These are phyloP conservation scores for Rhynchomys soricoides DNA, from an alignment of 2,113 vertebrate species.

Conservation along the genomic window DNA sequence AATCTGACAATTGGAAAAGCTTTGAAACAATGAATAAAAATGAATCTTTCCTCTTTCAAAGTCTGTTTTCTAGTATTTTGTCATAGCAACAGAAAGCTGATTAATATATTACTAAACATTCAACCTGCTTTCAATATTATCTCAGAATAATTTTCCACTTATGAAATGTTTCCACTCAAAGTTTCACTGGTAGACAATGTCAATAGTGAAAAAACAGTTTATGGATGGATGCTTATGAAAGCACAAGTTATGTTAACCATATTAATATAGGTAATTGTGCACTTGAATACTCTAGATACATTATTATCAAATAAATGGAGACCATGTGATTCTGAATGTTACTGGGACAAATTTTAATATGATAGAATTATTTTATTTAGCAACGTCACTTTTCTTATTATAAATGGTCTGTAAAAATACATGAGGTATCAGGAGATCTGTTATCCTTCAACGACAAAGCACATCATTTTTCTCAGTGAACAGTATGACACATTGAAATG, in stretches of 20 bases:
- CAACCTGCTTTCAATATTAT: conserved; percentile 53
- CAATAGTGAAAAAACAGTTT: conserved; percentile 13
- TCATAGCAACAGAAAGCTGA: not conserved
- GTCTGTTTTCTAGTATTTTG: not conserved
- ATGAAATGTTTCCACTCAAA: conserved; percentile 47
- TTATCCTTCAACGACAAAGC: not conserved
- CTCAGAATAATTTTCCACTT: conserved; percentile 15
- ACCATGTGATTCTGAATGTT: not conserved
- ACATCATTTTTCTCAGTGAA: not conserved
- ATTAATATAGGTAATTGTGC: not conserved
- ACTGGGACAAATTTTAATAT: not conserved
- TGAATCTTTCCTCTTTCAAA: not conserved
- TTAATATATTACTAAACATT: not conserved
- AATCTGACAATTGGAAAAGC: not conserved
- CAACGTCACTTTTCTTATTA: not conserved
- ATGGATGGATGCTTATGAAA: conserved; percentile 30
- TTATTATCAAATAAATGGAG: not conserved
- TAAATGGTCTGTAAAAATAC: not conserved
- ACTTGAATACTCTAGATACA: not conserved
- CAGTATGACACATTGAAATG: not conserved
- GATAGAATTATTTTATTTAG: not conserved
- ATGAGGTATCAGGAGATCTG: not conserved
- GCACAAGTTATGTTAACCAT: not conserved
- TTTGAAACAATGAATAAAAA: not conserved
- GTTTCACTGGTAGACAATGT: conserved; percentile 18